Percentiles rank a stretch among this genome's conserved stretches.
These are phyloP conservation scores for Loriculus beryllinus DNA, from an alignment of 2,797 vertebrate genomes.

Conservation along the genomic window DNA sequence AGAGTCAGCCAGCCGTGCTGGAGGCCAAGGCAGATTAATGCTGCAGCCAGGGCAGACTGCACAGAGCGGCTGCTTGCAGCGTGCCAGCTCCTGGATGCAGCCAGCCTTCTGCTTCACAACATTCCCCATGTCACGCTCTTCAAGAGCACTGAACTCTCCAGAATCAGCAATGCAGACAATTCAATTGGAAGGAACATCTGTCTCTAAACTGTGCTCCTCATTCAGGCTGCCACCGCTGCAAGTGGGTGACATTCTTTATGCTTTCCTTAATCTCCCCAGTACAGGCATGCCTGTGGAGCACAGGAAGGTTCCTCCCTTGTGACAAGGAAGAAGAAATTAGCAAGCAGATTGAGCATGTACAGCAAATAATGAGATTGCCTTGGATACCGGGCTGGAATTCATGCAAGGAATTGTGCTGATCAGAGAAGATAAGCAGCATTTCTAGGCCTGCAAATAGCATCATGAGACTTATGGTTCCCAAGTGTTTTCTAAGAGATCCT, in stretches of 20 bases:
- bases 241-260: background rate
- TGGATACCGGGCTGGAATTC: constrained; percentile 18
- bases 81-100: background rate
- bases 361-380: constrained; percentile 56
- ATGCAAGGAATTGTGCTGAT: constrained; percentile 33
- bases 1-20: background rate
- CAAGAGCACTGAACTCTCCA: background rate
- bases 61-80: background rate
- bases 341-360: background rate
- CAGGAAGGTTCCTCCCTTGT: background rate
- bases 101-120: background rate
- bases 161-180: background rate
- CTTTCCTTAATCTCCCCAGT: constrained; percentile 26
- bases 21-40: background rate
- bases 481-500: background rate
- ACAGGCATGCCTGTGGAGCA: background rate
- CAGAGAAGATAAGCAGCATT: background rate
- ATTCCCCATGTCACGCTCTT: background rate
- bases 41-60: background rate
- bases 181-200: constrained; percentile 1
- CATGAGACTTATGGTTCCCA: background rate
- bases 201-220: background rate
- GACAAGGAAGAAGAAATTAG: constrained; percentile 47
- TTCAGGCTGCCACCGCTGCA: background rate
- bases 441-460: background rate